phyloP scores from a whole-genome alignment of 2,113 vertebrate species.

The Notarius quadriscutis region DNA sequence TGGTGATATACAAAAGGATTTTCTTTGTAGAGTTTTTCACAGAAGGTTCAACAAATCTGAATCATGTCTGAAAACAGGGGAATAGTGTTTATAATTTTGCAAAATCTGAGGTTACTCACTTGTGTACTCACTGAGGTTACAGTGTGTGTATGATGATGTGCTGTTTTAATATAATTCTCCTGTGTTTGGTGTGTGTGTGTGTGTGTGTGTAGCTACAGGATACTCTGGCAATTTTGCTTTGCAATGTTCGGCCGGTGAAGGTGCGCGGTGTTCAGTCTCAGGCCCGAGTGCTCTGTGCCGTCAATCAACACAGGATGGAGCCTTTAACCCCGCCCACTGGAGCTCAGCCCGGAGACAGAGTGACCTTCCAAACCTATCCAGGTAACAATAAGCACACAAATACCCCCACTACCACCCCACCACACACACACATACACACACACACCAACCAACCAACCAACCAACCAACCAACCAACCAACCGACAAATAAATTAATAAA shows the following conservation, averaged over 20 bases:
- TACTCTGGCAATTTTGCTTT: constrained; percentile 71
- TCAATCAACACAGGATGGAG: constrained; percentile 66
- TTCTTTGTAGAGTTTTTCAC: no score
- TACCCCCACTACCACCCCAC: not conserved
- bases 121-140: no score
- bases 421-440: not conserved
- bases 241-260: constrained; percentile 88
- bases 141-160: not conserved
- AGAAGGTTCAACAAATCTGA: no score
- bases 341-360: constrained; percentile 85
- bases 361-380: constrained; percentile 84
- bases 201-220: constrained; percentile 56
- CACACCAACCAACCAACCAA: not conserved
- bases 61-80: no score
- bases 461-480: not conserved
- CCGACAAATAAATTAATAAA: not conserved
- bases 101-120: not conserved
- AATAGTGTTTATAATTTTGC: no score
- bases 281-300: constrained; percentile 88
- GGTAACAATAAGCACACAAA: constrained; percentile 65
- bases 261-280: constrained; percentile 87
- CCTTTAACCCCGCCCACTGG: constrained; percentile 82
- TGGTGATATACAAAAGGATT: no score
- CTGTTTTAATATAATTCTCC: not conserved
- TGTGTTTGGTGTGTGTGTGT: constrained; percentile 11